Conservation (phyloP, 1,140 invertebrate species). For the Aphis gossypii region DNA sequence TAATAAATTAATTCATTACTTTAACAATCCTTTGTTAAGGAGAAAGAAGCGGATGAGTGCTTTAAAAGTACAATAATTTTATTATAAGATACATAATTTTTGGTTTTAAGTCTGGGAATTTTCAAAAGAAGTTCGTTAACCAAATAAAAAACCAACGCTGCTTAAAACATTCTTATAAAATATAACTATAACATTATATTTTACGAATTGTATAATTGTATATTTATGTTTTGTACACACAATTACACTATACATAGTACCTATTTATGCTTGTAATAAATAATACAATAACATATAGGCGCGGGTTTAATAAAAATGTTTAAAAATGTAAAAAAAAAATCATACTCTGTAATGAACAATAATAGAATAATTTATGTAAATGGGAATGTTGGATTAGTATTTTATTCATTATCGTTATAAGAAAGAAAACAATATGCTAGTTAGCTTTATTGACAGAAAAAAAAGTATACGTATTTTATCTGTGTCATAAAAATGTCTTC, state of each 20-base stretch:
- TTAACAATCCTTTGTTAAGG: too few relatives aligned
- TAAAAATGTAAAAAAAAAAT: neutral
- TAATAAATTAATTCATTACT: too few relatives aligned
- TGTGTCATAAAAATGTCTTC: constrained; percentile 18
- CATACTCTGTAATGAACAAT: neutral
- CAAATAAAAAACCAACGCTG: too few relatives aligned
- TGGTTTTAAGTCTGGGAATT: neutral
- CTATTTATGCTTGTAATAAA: neutral
- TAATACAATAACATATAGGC: neutral
- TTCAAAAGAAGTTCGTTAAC: neutral
- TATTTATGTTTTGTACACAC: too few relatives aligned
- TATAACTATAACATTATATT: neutral
- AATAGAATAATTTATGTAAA: constrained; percentile 31
- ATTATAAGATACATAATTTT: neutral
- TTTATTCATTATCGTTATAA: neutral
- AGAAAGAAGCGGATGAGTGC: too few relatives aligned
- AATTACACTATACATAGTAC: neutral
- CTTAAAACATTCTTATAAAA: neutral
- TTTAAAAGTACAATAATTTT: too few relatives aligned
- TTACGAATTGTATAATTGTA: neutral
- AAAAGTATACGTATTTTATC: neutral
- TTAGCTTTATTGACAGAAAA: neutral
- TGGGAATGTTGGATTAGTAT: neutral
- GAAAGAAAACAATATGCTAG: neutral
- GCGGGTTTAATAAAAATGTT: neutral